These are phyloP conservation scores for Trichoplax adhaerens DNA, from an alignment of 37 sponge, comb jelly and placozoan genomes.

Conservation along the genomic window DNA sequence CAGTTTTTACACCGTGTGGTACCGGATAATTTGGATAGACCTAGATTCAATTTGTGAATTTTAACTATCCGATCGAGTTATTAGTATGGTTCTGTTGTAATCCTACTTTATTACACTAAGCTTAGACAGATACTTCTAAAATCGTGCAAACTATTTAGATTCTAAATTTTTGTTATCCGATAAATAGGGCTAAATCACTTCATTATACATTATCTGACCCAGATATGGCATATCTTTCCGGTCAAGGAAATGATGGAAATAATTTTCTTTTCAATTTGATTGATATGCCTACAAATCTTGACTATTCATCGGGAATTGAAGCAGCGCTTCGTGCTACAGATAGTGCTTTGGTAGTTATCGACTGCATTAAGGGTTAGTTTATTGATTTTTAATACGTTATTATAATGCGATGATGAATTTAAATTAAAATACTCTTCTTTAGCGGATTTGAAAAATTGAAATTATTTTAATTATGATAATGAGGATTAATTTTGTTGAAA, in stretches of 20 bases:
- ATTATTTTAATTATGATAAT: too few species aligned
- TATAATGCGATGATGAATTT: background rate
- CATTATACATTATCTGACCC: conserved; percentile 77
- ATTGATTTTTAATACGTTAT: too few species aligned
- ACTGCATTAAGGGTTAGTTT: conserved; percentile 76
- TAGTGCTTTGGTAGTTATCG: conserved; percentile 95
- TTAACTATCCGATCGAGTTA: too few species aligned
- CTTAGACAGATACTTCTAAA: too few species aligned
- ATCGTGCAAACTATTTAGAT: too few species aligned
- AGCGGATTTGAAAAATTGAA: too few species aligned
- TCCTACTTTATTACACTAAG: background rate
- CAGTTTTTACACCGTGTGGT: too few species aligned
- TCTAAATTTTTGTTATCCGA: background rate
- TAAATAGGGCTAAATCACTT: conserved; percentile 62
- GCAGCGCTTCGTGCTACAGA: conserved; percentile 97
- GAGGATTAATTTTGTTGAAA: too few species aligned
- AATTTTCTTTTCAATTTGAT: conserved; percentile 60
- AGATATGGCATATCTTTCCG: conserved; percentile 50
- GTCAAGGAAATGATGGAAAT: conserved; percentile 56
- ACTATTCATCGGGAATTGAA: conserved; percentile 41
- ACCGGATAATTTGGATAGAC: too few species aligned
- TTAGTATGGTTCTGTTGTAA: too few species aligned
- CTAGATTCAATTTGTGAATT: too few species aligned
- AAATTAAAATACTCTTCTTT: background rate
- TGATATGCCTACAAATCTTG: conserved; percentile 18